Conservation (phyloP, 2,888 invertebrate species). For the Spilarctia lutea region DNA sequence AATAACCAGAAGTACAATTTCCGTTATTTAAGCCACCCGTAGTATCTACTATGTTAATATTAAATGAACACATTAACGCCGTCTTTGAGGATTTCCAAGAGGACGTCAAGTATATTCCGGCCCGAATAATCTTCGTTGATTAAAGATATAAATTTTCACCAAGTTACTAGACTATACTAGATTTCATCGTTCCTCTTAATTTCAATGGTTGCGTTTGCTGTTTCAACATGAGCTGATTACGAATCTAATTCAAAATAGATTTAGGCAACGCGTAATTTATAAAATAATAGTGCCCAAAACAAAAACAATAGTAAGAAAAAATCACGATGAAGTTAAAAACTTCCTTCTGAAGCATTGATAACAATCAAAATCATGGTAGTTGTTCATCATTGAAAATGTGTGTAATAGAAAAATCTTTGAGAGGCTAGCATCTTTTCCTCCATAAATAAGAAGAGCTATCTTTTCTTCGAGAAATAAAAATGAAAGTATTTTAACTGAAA, state of each 20-base stretch:
- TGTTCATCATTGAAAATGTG: too few relatives aligned
- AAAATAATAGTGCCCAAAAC: not conserved
- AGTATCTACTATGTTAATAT: constrained; percentile 6
- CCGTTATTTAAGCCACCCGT: not conserved
- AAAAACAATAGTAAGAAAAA: not conserved
- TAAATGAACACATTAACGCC: constrained; percentile 3
- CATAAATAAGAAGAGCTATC: not conserved
- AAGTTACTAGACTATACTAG: not conserved
- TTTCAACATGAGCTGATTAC: not conserved
- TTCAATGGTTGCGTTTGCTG: not conserved
- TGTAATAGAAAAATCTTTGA: not conserved
- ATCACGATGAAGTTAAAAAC: too few relatives aligned
- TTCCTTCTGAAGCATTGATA: not conserved
- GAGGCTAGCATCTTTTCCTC: not conserved
- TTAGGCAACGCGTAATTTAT: not conserved
- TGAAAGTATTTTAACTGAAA: not conserved
- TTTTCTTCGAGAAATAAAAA: not conserved
- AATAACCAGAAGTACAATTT: not conserved
- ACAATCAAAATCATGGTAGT: too few relatives aligned
- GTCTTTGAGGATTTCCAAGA: constrained; percentile 21
- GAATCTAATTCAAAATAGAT: not conserved
- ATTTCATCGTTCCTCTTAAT: not conserved
- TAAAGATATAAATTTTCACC: constrained; percentile 36
- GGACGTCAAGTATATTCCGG: constrained; percentile 16
- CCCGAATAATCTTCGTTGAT: constrained; percentile 34